Percentiles rank a stretch among this genome's conserved stretches.
Evolutionary conservation across 2,888 invertebrate species (phyloP).

Genomic region (Cosmia pyralina): DNA sequence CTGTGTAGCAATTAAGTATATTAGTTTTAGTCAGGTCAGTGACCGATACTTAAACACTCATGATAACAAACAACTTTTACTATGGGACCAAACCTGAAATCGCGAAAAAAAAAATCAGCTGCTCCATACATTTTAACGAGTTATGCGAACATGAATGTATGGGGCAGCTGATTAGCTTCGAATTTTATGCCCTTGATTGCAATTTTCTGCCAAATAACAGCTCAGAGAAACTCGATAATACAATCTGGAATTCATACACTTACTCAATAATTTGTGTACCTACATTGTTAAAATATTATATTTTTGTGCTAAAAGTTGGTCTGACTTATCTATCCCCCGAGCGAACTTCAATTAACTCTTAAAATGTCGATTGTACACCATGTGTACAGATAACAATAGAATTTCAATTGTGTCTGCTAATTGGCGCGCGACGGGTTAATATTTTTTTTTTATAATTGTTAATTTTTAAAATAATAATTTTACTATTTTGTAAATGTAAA

Average conservation of each 20-base stretch:
- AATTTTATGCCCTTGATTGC: conserved; percentile 61
- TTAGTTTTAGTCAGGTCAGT: conserved; percentile 63
- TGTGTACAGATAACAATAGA: no score
- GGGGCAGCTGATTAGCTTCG: no score
- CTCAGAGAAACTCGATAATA: conserved; percentile 59
- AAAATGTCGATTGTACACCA: no score
- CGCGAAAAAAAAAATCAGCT: no score
- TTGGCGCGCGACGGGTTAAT: no score
- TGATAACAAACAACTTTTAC: no score
- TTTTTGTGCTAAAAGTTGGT: conserved; percentile 56
- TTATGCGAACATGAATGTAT: no score
- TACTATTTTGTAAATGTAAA: conserved; percentile 48
- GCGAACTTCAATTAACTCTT: conserved; percentile 23
- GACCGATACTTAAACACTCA: no score
- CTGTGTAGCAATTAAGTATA: conserved; percentile 41
- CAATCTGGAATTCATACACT: conserved; percentile 48
- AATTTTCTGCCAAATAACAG: conserved; percentile 54
- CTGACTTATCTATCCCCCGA: conserved; percentile 63
- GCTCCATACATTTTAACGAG: no score
- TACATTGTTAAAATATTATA: conserved; percentile 50
- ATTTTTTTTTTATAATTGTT: conserved; percentile 47
- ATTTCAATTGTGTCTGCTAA: no score
- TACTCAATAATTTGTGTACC: conserved; percentile 61
- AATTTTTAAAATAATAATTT: conserved; percentile 36
- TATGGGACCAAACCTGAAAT: no score